These are phyloP conservation scores for Cacoxenus indagator DNA, from an alignment of 2,888 invertebrate genomes.

Conservation along the genomic window DNA sequence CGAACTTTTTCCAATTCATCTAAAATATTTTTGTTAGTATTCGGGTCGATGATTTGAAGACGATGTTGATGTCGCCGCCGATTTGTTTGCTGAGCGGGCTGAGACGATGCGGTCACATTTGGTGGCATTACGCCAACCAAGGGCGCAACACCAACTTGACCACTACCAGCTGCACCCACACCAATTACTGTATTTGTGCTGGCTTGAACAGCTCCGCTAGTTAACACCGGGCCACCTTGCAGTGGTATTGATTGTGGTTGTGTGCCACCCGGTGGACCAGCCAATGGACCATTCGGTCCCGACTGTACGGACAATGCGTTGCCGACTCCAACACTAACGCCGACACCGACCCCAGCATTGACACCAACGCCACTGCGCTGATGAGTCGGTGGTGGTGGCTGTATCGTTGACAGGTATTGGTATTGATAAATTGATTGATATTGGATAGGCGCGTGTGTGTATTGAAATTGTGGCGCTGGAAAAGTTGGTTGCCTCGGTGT, in stretches of 20 bases:
- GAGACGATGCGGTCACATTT: constrained; percentile 40
- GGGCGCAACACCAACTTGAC: constrained; percentile 58
- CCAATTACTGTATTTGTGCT: constrained; percentile 72
- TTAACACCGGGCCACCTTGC: constrained; percentile 47
- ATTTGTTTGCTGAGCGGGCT: constrained; percentile 50
- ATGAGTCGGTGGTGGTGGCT: constrained; percentile 55
- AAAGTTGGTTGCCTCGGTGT: constrained; percentile 58
- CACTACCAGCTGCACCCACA: constrained; percentile 53
- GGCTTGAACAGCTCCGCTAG: constrained; percentile 63
- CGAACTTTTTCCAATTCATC: constrained; percentile 64
- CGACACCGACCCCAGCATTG: constrained; percentile 50
- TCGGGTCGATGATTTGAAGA: constrained; percentile 72
- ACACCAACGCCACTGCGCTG: constrained; percentile 57
- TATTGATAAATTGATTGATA: constrained; percentile 48
- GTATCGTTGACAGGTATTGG: constrained; percentile 47
- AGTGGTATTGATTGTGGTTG: constrained; percentile 54
- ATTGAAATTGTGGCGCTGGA: constrained; percentile 57
- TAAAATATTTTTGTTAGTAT: constrained; percentile 69
- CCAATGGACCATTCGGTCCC: constrained; percentile 58
- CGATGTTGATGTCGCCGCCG: constrained; percentile 61
- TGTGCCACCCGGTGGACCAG: constrained; percentile 55
- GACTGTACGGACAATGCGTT: constrained; percentile 60
- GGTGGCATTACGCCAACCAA: constrained; percentile 55
- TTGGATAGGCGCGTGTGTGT: constrained; percentile 49
- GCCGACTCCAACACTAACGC: constrained; percentile 46